Conservation (phyloP, 2,113 vertebrate species). For the Pteruthius melanotis region DNA sequence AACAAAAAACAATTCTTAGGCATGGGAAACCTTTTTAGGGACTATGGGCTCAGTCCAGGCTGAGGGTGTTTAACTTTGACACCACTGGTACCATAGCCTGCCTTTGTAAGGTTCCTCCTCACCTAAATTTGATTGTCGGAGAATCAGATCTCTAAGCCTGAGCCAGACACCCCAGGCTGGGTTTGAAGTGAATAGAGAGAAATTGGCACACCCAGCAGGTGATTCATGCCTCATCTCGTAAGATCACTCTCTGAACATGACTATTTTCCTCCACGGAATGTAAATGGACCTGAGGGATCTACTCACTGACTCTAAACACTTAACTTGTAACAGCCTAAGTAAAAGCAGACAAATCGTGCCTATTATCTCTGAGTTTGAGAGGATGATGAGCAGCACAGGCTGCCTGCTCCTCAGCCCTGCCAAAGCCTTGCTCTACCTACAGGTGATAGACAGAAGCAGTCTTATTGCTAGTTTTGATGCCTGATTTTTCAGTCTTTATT, state of each 20-base stretch:
- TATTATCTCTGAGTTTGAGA: neutral
- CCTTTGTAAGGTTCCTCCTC: neutral
- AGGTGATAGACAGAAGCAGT: neutral
- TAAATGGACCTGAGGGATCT: slow-evolving; percentile 26
- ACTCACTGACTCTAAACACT: neutral
- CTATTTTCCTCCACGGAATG: neutral
- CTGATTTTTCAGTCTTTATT: neutral
- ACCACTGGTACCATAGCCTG: accelerated
- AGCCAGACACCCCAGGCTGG: neutral
- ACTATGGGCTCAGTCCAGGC: neutral
- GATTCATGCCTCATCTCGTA: neutral
- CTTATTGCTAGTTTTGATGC: neutral
- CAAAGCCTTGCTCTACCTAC: neutral
- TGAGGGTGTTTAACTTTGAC: accelerated
- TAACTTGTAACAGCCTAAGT: neutral
- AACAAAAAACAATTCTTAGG: neutral
- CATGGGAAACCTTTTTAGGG: neutral
- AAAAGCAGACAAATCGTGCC: neutral
- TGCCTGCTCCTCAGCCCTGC: neutral
- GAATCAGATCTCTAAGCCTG: neutral
- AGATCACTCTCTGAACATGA: neutral
- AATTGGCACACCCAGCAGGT: neutral
- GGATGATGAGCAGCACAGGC: neutral
- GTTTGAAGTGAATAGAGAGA: neutral
- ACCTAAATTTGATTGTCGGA: neutral